phyloP scores from a whole-genome alignment of 2,888 invertebrate species.

The Thumatha senex region DNA sequence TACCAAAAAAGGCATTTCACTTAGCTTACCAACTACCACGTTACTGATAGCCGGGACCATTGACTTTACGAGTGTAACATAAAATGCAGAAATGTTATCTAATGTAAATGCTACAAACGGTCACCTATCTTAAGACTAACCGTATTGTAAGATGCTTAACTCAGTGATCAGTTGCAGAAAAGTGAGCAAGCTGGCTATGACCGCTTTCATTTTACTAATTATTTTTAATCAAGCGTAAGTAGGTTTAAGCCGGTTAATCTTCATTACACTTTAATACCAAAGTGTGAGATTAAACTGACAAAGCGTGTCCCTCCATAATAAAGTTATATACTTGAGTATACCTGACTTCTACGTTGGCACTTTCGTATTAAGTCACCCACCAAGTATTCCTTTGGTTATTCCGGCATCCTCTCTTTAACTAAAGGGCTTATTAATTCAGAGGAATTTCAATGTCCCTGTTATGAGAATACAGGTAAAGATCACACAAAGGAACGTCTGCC shows the following conservation, averaged over 20 bases:
- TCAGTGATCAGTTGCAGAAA: too few relatives aligned
- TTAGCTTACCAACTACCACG: too few relatives aligned
- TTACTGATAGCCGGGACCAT: too few relatives aligned
- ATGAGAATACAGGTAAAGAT: slow-evolving; percentile 57
- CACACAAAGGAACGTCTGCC: slow-evolving; percentile 61
- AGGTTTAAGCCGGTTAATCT: not conserved
- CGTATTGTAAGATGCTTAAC: too few relatives aligned
- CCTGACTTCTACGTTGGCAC: slow-evolving; percentile 4
- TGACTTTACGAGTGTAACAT: too few relatives aligned
- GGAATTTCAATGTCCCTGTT: slow-evolving; percentile 61
- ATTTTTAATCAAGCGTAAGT: too few relatives aligned
- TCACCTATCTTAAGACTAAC: too few relatives aligned
- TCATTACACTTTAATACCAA: not conserved
- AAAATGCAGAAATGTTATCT: too few relatives aligned
- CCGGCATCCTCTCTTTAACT: slow-evolving; percentile 49
- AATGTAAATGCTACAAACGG: too few relatives aligned
- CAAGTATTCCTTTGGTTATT: slow-evolving; percentile 62
- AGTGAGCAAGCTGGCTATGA: too few relatives aligned
- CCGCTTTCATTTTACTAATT: too few relatives aligned
- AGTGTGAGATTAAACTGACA: slow-evolving; percentile 12
- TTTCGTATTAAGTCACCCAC: slow-evolving; percentile 45
- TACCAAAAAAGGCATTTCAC: too few relatives aligned
- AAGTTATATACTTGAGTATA: slow-evolving; percentile 27
- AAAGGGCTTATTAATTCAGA: slow-evolving; percentile 68
- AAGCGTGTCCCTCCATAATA: slow-evolving; percentile 19